Base-by-base conservation (phyloP, 1,140 invertebrate genomes). In the Eurosta solidaginis region DNA sequence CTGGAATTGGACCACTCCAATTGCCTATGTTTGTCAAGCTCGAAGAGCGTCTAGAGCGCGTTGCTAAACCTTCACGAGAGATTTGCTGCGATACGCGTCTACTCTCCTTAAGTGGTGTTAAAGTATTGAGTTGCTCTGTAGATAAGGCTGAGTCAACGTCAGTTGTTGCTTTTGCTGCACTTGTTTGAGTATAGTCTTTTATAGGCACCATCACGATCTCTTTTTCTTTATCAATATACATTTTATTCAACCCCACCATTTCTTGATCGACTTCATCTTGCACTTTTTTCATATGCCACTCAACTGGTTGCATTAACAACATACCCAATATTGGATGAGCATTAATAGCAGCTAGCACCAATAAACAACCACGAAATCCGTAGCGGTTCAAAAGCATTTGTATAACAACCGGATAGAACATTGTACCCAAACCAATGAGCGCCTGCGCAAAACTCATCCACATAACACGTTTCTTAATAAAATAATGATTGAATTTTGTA, bases 241-340 rank as follows among this genome's bases (percentile, higher is more conserved):
- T 45, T 47, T 10, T 20, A 20, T 49, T 49, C 20, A 25, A 2
- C 22, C 17, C 36, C 10, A 49, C 75, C 14, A 76, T 49, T 74
- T 76, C 52, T 33, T 76, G 74, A 45, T 79, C 76, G 14, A 7
- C 40, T 20, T 20, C 17, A 0, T 82, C 80, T 9, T 82, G 80
- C 9, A 81, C 78, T 79, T 89, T 89, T 17, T 90, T 90, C 88
- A 91, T 89, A 82, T 94, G 92, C 92, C 92, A 92, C 80, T 92
- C 90, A 1, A 94, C 91, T 0, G 92, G 92, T 81, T 91, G 92
- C 83, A 94, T 90, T 3, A 92, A 82, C 4, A 91, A 81, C 79
- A 92, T 90, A 7, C 91, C 93, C n/a, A 92, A 86, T 5, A 94
- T 81, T 0, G 90, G 89, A 81, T 94, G 90, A 0, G 92, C 85